A percentile compares a stretch with the other conserved stretches of the same genome.
Conservation (phyloP, 2,888 invertebrate species). For the Agrypnus murinus region DNA sequence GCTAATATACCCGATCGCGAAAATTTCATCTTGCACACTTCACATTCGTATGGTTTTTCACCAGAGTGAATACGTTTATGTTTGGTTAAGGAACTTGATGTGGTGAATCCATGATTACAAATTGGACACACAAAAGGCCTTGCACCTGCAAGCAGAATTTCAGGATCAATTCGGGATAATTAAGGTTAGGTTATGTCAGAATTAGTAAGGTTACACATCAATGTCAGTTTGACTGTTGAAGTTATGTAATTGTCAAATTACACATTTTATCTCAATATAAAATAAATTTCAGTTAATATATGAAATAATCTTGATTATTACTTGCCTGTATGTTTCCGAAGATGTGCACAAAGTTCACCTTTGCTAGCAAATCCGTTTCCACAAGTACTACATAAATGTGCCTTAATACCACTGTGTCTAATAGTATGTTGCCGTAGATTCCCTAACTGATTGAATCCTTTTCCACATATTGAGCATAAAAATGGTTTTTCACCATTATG, state of each 20-base stretch:
- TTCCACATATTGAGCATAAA: constrained; percentile 70
- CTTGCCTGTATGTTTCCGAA: constrained; percentile 70
- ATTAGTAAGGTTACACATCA: too few relatives aligned
- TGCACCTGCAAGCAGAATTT: constrained; percentile 64
- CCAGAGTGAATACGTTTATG: constrained; percentile 76
- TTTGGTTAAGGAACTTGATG: constrained; percentile 75
- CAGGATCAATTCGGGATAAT: too few relatives aligned
- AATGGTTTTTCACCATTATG: constrained; percentile 71
- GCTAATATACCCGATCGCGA: constrained; percentile 73
- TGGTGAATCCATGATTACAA: constrained; percentile 70
- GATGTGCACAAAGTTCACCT: constrained; percentile 70
- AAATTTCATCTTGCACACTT: constrained; percentile 76
- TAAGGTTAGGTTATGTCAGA: too few relatives aligned
- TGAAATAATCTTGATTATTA: neutral
- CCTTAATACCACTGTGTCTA: constrained; percentile 71
- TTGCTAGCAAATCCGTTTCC: constrained; percentile 71
- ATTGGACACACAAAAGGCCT: constrained; percentile 69
- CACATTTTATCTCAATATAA: too few relatives aligned
- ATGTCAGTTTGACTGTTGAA: too few relatives aligned
- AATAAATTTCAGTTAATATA: neutral
- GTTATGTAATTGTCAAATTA: too few relatives aligned
- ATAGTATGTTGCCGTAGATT: constrained; percentile 70
- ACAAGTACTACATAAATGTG: constrained; percentile 71
- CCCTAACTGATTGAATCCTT: constrained; percentile 71
- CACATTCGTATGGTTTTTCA: constrained; percentile 78